Conservation (phyloP, 2,113 vertebrate species). For the Meriones unguiculatus region DNA sequence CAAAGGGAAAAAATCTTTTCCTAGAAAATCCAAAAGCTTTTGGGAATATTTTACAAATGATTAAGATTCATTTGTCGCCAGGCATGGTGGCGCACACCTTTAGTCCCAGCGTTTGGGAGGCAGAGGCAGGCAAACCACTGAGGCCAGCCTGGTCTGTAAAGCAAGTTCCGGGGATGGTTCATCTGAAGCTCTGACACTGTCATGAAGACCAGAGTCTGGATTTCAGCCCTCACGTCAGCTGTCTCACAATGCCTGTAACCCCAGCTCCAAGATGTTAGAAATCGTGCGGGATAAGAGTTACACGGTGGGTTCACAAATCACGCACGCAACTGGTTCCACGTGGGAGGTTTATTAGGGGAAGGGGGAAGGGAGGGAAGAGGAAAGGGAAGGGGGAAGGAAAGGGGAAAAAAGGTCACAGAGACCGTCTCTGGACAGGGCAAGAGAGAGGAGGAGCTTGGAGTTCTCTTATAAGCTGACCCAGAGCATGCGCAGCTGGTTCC, state of each 20-base stretch:
- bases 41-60: not conserved
- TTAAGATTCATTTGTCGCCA: not conserved
- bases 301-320: no score
- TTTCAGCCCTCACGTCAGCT: no score
- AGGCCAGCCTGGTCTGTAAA: not conserved
- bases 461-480: no score
- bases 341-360: no score
- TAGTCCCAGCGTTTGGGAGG: not conserved
- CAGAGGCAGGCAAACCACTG: not conserved
- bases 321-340: no score
- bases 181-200: not conserved
- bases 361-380: no score
- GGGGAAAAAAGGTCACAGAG: no score
- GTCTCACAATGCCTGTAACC: not conserved
- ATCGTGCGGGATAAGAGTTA: no score
- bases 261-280: not conserved
- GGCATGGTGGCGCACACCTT: not conserved
- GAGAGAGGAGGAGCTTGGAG: no score
- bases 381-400: no score
- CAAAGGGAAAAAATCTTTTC: not conserved
- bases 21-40: not conserved
- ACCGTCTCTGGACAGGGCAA: no score
- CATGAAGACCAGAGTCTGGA: not conserved
- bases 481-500: no score
- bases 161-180: not conserved